Conservation (phyloP, 2,797 vertebrate genomes). For the Rhabdophis nuchalis region DNA sequence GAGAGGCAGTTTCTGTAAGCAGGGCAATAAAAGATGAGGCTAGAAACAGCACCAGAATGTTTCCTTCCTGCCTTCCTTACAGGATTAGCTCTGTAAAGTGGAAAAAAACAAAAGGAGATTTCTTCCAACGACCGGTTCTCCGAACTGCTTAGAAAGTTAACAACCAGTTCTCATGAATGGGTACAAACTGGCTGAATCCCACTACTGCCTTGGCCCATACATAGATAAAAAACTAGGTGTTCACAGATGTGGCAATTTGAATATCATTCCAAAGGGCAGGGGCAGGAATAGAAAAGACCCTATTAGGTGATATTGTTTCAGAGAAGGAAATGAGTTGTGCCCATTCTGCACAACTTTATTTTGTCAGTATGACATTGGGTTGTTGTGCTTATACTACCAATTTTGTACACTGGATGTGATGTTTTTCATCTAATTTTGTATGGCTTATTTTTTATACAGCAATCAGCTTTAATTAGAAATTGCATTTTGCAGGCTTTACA, state of each 20-base stretch:
- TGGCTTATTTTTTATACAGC: neutral
- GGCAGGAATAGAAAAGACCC: neutral
- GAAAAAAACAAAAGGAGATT: no score
- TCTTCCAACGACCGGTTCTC: no score
- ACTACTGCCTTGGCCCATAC: neutral
- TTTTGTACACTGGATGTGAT: neutral
- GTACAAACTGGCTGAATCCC: no score
- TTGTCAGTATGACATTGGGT: neutral
- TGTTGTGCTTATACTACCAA: neutral
- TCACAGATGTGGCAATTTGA: neutral
- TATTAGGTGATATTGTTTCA: neutral
- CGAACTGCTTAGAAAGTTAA: no score
- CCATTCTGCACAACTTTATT: neutral
- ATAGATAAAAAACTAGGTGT: neutral
- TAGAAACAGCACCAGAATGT: no score
- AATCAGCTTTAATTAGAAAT: constrained; percentile 7
- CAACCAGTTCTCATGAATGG: no score
- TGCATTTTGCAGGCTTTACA: constrained; percentile 7
- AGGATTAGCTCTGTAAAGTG: no score
- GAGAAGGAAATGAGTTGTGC: neutral
- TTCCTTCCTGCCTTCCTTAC: no score
- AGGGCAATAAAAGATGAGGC: no score
- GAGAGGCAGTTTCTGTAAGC: no score
- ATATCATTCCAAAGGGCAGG: neutral
- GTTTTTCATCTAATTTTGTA: neutral